Evolutionary conservation across 2,888 invertebrate species (phyloP).

Genomic region (Mesorhabditis belari): DNA sequence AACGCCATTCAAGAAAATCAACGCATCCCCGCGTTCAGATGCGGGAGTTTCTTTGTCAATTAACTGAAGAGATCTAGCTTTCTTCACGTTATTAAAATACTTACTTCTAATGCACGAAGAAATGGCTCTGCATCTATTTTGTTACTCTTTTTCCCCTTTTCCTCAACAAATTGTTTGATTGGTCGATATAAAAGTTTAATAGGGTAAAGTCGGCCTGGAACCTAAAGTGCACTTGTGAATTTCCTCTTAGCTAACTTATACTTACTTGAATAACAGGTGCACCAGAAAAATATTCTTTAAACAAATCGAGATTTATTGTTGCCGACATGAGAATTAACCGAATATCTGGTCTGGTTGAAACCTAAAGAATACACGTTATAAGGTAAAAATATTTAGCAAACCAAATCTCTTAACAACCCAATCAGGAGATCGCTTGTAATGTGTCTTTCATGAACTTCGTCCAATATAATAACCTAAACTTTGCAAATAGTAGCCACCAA

Average conservation of each 20-base stretch:
- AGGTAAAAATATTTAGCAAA: slow-evolving; percentile 59
- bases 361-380: neutral
- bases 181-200: slow-evolving; percentile 83
- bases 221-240: slow-evolving; percentile 59
- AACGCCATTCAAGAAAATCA: slow-evolving; percentile 80
- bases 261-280: slow-evolving; percentile 74
- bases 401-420: slow-evolving; percentile 84
- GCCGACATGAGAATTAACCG: slow-evolving; percentile 94
- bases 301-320: slow-evolving; percentile 92
- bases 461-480: slow-evolving; percentile 76
- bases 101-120: slow-evolving; percentile 73
- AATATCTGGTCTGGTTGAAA: slow-evolving; percentile 62
- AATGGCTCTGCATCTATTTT: slow-evolving; percentile 88
- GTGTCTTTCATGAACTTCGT: slow-evolving; percentile 94
- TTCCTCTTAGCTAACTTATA: neutral
- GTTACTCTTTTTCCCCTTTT: slow-evolving; percentile 60
- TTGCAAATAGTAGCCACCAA: neutral
- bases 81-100: neutral
- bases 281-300: slow-evolving; percentile 79
- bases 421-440: slow-evolving; percentile 86
- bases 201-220: slow-evolving; percentile 87
- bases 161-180: slow-evolving; percentile 52
- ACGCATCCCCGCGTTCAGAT: slow-evolving; percentile 80
- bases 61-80: slow-evolving; percentile 55
- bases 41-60: slow-evolving; percentile 80